Percentiles rank a stretch among this genome's conserved stretches.
Evolutionary conservation across 2,797 vertebrate species (phyloP).

Genomic region (Calcarius lapponicus): DNA sequence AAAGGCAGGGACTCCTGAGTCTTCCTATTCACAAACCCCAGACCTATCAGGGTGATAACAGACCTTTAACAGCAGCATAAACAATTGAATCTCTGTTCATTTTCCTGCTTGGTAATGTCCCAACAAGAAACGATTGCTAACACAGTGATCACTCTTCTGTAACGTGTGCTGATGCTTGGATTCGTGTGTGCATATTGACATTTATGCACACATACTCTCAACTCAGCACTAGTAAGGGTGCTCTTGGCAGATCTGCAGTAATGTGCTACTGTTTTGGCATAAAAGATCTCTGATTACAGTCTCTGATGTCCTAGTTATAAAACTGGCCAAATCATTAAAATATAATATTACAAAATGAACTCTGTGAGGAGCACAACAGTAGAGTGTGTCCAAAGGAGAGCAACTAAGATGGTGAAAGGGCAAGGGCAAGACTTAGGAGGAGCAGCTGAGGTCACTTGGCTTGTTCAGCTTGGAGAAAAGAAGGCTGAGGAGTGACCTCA

Average conservation of each 20-base stretch:
- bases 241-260: neutral
- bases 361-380: neutral
- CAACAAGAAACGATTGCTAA: neutral
- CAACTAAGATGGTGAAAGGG: neutral
- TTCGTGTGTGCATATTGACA: neutral
- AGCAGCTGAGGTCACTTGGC: neutral
- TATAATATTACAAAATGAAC: neutral
- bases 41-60: neutral
- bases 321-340: neutral
- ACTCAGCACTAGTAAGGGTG: neutral
- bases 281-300: neutral
- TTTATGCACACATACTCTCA: neutral
- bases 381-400: neutral
- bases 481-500: neutral
- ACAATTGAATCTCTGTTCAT: neutral
- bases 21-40: neutral
- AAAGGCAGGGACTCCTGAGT: neutral
- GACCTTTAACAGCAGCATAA: neutral
- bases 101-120: neutral
- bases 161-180: neutral
- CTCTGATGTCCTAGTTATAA: neutral
- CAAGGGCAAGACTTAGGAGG: neutral
- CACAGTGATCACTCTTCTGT: fast-evolving
- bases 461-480: neutral
- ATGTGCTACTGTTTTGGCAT: neutral